phyloP scores from a whole-genome alignment of 2,797 vertebrate genomes.

The Thalassophryne amazonica region DNA sequence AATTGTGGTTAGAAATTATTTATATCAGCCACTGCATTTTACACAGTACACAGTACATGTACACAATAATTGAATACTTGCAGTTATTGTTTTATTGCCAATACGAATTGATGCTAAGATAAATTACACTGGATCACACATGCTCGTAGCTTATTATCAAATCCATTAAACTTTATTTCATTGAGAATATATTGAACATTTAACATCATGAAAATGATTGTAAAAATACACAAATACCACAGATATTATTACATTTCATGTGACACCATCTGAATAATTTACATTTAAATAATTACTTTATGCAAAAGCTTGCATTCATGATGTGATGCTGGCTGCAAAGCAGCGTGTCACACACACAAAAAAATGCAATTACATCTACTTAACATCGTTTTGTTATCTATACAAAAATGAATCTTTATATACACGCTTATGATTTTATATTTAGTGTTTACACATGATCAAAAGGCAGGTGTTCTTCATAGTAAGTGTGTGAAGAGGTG shows the following conservation, averaged over 20 bases:
- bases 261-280: conserved; percentile 36
- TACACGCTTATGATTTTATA: conserved; percentile 44
- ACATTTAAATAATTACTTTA: conserved; percentile 19
- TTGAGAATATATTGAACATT: conserved; percentile 42
- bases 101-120: too few species aligned
- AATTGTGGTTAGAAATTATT: too few species aligned
- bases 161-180: conserved; percentile 52
- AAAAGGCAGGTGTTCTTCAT: not conserved
- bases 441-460: conserved; percentile 43
- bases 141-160: conserved; percentile 36
- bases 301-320: conserved; percentile 47
- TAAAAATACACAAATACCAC: conserved; percentile 59
- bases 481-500: conserved; percentile 4
- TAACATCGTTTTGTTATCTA: conserved; percentile 34
- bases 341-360: conserved; percentile 16
- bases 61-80: too few species aligned
- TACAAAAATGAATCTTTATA: conserved; percentile 53
- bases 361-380: conserved; percentile 30
- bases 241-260: conserved; percentile 36
- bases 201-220: conserved; percentile 49
- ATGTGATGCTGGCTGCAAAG: conserved; percentile 44
- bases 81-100: too few species aligned
- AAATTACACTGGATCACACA: too few species aligned
- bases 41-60: too few species aligned
- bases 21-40: too few species aligned